Evolutionary conservation across 2,797 vertebrate species (phyloP), one percentile per base, ranked within the genome.

Genomic region (Lycodopsis pacificus): DNA sequence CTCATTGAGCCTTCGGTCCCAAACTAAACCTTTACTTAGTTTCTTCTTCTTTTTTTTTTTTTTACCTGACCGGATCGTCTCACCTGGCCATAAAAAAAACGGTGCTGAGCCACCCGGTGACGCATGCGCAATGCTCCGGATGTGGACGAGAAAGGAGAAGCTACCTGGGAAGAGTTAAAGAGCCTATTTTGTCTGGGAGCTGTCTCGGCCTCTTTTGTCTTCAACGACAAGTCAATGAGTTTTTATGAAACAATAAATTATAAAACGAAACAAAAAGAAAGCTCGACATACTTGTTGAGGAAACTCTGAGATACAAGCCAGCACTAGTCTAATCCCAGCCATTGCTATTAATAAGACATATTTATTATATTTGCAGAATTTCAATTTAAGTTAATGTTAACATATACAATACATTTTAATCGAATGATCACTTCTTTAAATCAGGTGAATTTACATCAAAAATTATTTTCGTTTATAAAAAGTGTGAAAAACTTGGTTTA

Each of bases 11-110:
- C 93, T 94, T 91, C 88, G 93, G 94, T 95, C 93, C 92, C 94
- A 94, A 93, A 95, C 94, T 93, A 95, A 96, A 96, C 93, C 95
- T 53, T 94, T 93, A 91, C 90, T 54, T n/a, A n/a, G n/a, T 27
- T 54, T 25, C 27, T 25, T 30, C 7, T 15, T 14, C 25, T 25
- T 14, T 27, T 54, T 95, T 96, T 94, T 53, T 95, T 94, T 95
- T 96, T 95, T 62, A 97, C 96, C 96, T 97, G 96, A 95, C 92
- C 85, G 91, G 92, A 95, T 96, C 94, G 94, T 92, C 95, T 97
- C 96, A 98, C 97, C 98, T 99, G 97, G 96, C 89, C 95, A 94
- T 96, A 96, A 96, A 96, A 96, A 96, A 96, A 96, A 93, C 95
- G 91, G 91, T 94, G 93, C 92, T 94, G 83, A 94, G 93, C 94